Conservation (phyloP, 2,113 vertebrate genomes). For the Megaptera novaeangliae region DNA sequence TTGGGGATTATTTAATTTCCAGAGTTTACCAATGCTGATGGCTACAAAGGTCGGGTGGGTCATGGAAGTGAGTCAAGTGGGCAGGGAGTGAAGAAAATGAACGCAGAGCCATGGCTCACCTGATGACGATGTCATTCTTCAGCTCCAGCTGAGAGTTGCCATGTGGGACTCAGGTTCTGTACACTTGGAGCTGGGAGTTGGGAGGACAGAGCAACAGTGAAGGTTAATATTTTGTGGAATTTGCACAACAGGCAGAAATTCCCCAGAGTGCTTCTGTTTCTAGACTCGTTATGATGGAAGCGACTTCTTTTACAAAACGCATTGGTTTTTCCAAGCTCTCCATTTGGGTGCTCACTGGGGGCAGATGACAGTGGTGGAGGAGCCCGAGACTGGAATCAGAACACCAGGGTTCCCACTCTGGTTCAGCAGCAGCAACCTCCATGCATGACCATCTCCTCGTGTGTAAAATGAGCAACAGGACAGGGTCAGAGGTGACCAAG, state of each 20-base stretch:
- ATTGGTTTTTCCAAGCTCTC: neutral
- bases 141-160: neutral
- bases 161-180: neutral
- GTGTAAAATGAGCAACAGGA: neutral
- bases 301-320: neutral
- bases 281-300: neutral
- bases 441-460: neutral
- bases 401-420: neutral
- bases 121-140: fast-evolving
- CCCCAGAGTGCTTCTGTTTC: neutral
- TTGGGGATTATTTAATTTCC: neutral
- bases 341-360: neutral
- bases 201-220: neutral
- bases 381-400: neutral
- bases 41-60: neutral
- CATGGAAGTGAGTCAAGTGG: neutral
- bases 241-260: neutral
- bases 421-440: no score
- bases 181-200: neutral
- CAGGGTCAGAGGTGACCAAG: neutral
- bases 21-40: neutral
- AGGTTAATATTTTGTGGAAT: neutral
- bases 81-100: neutral
- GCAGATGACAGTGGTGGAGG: neutral
- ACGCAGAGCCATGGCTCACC: neutral